Evolutionary conservation across 2,113 vertebrate genomes (phyloP), one percentile per base, ranked within the genome.

Genomic region (Paramormyrops kingsleyae): DNA sequence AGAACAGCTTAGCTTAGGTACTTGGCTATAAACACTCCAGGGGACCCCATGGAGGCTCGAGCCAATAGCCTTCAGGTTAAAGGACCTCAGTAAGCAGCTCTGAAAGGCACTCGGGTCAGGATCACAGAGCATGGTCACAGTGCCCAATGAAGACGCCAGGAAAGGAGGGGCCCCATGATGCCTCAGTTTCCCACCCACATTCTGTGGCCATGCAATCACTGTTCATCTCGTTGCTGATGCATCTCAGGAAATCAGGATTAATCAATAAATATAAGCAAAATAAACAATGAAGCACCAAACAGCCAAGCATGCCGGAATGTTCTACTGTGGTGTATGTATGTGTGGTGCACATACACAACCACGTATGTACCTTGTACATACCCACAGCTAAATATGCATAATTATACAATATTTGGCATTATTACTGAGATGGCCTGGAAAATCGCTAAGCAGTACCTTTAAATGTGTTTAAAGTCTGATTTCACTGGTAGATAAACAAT

Each of bases 261-360:
- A 80, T 80, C 74, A 8, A 24, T 47, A 47, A n/a, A 84, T 24
- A 47, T 84, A n/a, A 87, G n/a, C 50, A 52, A 87, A 13, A 35
- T 19, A 80, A 80, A 87, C 10, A 53, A 39, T 56, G 31, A 53
- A 35, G 50, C n/a, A 56, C 10, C 85, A 53, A 87, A 35, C 49
- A 87, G 85, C 85, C 50, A 53, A 87, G 47, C 85, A 87, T 80
- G 74, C 74, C 6, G 17, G 74, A 35, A 80, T 80, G 74, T 80
- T 80, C 74, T 80, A 42, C 74, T 42, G 35, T 42, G n/a, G 31
- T 87, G 85, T 53, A 39, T 53, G n/a, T 35, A n/a, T 39, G 17
- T 66, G 35, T 59, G 15, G 17, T 56, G 52, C 19, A 87, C 47
- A 56, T 44, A 88, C 35, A 88, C 56, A 88, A 19, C 35, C 87